A percentile compares a stretch with the other conserved stretches of the same genome.
Evolutionary conservation across 2,113 vertebrate genomes (phyloP).

Genomic region (Thamnophis sirtalis): DNA sequence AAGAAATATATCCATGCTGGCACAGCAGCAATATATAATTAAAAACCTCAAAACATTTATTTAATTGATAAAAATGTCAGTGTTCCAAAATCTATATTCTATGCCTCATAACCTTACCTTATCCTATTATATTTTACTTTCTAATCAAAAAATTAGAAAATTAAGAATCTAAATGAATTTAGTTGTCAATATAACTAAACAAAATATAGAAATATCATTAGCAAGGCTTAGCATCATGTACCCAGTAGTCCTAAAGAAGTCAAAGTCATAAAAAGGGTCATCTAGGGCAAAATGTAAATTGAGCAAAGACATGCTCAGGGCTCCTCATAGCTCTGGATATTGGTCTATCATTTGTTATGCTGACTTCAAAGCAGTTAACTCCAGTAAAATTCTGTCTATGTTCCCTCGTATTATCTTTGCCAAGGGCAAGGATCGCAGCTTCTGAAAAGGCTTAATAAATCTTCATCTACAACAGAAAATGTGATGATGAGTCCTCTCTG

Average conservation of each 20-base stretch:
- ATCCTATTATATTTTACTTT: neutral
- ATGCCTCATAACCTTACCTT: neutral
- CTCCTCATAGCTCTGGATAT: neutral
- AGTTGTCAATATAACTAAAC: neutral
- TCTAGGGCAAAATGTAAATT: constrained; percentile 20
- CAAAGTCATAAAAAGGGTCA: constrained; percentile 2
- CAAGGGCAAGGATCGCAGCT: constrained; percentile 40
- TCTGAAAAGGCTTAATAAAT: constrained; percentile 57
- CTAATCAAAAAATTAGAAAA: neutral
- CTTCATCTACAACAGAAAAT: constrained; percentile 55
- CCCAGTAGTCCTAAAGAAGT: neutral
- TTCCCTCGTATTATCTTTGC: constrained; percentile 20
- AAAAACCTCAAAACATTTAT: neutral
- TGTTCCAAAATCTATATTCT: neutral
- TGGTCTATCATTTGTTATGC: constrained; percentile 39
- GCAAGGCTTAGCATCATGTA: neutral
- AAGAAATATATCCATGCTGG: neutral
- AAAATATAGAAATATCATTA: neutral
- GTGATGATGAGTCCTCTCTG: constrained; percentile 39
- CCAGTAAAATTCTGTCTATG: constrained; percentile 37
- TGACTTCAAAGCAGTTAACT: constrained; percentile 47
- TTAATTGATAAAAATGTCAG: neutral
- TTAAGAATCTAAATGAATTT: neutral
- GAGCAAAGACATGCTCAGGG: neutral
- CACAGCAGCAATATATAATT: neutral